Conservation (phyloP, 2,888 invertebrate genomes). For the Drosophila prostipennis region DNA sequence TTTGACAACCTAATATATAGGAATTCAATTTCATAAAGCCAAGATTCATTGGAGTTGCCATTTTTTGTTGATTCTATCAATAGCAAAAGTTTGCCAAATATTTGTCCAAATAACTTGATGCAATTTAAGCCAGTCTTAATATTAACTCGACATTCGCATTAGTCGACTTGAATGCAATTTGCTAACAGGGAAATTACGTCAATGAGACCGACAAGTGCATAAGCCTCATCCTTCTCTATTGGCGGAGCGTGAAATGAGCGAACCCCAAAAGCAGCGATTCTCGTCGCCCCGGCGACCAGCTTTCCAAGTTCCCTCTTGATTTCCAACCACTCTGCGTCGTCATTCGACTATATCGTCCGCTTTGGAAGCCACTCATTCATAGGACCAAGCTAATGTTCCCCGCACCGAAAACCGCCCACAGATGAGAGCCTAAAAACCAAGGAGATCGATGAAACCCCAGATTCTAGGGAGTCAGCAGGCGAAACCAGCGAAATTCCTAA, state of each 20-base stretch:
- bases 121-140: too few relatives aligned
- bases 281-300: conserved; percentile 10
- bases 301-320: neutral
- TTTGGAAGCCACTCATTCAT: conserved; percentile 1
- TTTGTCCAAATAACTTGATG: too few relatives aligned
- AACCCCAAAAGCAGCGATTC: conserved; percentile 9
- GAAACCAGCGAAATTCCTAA: neutral
- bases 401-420: neutral
- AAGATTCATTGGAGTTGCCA: neutral
- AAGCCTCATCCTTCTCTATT: conserved; percentile 8
- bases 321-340: neutral
- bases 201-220: conserved; percentile 19
- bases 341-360: neutral
- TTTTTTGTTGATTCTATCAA: neutral
- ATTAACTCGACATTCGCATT: too few relatives aligned
- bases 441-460: conserved; percentile 2
- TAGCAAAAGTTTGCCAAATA: too few relatives aligned
- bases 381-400: neutral
- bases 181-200: neutral
- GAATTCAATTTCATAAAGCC: too few relatives aligned
- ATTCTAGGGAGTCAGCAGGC: neutral
- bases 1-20: too few relatives aligned
- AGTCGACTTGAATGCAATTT: conserved; percentile 1
- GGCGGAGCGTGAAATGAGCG: conserved; percentile 21
- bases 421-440: neutral